Percentiles rank a stretch among this genome's conserved stretches.
Evolutionary conservation across 1,140 invertebrate species (phyloP).

Genomic region (Charaxes varanes): DNA sequence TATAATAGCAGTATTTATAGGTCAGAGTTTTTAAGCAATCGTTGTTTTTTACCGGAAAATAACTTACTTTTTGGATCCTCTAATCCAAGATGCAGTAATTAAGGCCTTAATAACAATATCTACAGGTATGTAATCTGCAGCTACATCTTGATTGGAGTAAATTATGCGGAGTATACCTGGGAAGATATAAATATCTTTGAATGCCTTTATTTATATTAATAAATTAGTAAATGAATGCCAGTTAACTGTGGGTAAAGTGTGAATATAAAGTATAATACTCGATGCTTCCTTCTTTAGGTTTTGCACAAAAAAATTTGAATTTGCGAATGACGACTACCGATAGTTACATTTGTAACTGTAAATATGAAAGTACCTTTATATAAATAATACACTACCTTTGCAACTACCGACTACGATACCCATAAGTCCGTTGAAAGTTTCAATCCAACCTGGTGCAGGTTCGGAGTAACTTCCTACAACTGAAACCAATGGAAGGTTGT

Average conservation of each 20-base stretch:
- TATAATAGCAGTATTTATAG: no score
- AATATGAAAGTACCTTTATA: background rate
- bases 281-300: no score
- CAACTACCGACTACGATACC: slow-evolving; percentile 84
- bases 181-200: slow-evolving; percentile 18
- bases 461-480: slow-evolving; percentile 80
- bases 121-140: slow-evolving; percentile 89
- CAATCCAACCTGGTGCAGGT: slow-evolving; percentile 89
- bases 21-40: no score
- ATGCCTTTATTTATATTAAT: no score
- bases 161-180: slow-evolving; percentile 82
- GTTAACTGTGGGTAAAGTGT: no score
- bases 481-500: slow-evolving; percentile 40
- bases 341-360: no score
- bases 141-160: slow-evolving; percentile 77
- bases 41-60: no score
- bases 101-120: slow-evolving; percentile 90
- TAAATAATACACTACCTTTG: slow-evolving; percentile 74
- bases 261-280: no score
- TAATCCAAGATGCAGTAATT: slow-evolving; percentile 83
- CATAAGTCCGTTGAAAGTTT: slow-evolving; percentile 95
- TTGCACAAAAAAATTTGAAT: no score
- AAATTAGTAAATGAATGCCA: no score
- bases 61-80: slow-evolving; percentile 77
- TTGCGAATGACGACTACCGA: no score